phyloP scores from a whole-genome alignment of 2,888 invertebrate species.

The Operophtera brumata region DNA sequence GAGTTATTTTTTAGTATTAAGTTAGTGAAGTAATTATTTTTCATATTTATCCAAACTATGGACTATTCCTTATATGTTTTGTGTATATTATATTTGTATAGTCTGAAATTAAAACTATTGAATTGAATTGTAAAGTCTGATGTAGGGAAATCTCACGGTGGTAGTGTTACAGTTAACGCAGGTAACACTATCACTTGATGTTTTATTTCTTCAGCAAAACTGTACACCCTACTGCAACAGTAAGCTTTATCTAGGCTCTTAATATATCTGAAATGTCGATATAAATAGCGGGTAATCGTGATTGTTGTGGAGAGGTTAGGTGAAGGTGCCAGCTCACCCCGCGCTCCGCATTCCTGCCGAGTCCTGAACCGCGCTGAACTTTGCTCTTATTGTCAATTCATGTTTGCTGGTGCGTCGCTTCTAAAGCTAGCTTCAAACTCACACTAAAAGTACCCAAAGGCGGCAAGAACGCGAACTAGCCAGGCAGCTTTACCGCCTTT shows the following conservation, averaged over 20 bases:
- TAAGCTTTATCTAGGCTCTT: slow-evolving; percentile 33
- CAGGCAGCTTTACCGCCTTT: not conserved
- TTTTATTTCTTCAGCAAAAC: slow-evolving; percentile 9
- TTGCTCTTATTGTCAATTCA: slow-evolving; percentile 80
- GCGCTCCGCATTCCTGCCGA: slow-evolving; percentile 71
- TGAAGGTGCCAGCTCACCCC: slow-evolving; percentile 58
- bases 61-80: too few relatives aligned
- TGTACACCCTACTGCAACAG: slow-evolving; percentile 13
- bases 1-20: too few relatives aligned
- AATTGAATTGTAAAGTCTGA: too few relatives aligned
- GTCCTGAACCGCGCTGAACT: slow-evolving; percentile 78
- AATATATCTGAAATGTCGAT: slow-evolving; percentile 62
- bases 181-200: not conserved
- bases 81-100: too few relatives aligned
- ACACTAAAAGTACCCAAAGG: not conserved
- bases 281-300: slow-evolving; percentile 74
- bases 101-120: too few relatives aligned
- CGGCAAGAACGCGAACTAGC: not conserved
- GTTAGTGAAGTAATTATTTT: too few relatives aligned
- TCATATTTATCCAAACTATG: too few relatives aligned
- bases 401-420: slow-evolving; percentile 70
- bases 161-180: not conserved
- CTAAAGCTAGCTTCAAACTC: slow-evolving; percentile 35
- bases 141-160: slow-evolving; percentile 2
- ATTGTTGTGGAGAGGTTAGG: slow-evolving; percentile 63